Evolutionary conservation across 2,113 vertebrate genomes (phyloP), one percentile per base, ranked within the genome.

Genomic region (Hypocryptadius cinnamomeus): DNA sequence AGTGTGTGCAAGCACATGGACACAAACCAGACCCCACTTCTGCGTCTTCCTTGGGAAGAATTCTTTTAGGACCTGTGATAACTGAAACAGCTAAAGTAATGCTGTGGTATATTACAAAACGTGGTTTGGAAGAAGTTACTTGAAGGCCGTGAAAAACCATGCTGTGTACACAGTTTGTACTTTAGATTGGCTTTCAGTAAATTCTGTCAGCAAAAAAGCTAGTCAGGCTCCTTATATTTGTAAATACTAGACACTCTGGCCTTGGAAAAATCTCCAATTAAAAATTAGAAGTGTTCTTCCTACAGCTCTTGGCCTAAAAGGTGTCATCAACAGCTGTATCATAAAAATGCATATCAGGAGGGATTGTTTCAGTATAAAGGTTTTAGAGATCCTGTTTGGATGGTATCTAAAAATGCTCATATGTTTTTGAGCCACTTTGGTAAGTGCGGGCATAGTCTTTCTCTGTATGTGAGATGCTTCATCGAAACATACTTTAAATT

Each of bases 1-100:
- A 31, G 20, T 30, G 15, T 0, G 0, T 77, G n/a, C 20, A 61
- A 51, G 11, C 1, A 3, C 2, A 1, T 11, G 9, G 27, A 23
- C 28, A 50, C 44, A 77, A 64, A 78, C 9, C 25, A 74, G 68
- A 42, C 13, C 8, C 14, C 28, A 24, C 21, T 74, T 66, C 23
- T 39, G 5, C 28, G 70, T 25, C n/a, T 77, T 84, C 35, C 10
- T 64, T 31, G 10, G 42, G 33, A 81, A 64, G 20, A 59, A 45
- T 25, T 77, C 24, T 59, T 76, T 71, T 35, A 45, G 8, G 18
- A 44, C 18, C 13, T 63, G 9, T 84, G 64, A 12, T 54, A 77
- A 44, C 7, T 72, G 59, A 77, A 80, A 50, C 12, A 11, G 6
- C 22, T 72, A 17, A 64, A 84, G 53, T 89, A 68, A 66, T 87